Evolutionary conservation across 30 jellyfish, hydroid and myxozoan species (phyloP).

Genomic region (Aurelia aurita complex sp. Pacific): DNA sequence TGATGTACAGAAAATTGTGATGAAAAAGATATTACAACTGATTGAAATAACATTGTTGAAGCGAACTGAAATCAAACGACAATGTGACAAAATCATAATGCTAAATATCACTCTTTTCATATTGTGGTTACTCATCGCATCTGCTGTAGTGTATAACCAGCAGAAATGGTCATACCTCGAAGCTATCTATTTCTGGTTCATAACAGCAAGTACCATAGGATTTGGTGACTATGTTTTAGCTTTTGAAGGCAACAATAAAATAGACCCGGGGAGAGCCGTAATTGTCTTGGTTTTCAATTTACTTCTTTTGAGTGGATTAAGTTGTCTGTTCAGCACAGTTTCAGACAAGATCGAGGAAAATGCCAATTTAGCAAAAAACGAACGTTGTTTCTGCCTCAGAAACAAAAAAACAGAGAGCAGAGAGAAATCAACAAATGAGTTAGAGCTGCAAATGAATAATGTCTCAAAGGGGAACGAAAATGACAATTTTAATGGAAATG

Average conservation of each 20-base stretch:
- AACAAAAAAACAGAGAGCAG: neutral
- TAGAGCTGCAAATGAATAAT: neutral
- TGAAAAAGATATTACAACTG: slow-evolving; percentile 4
- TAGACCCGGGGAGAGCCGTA: slow-evolving; percentile 5
- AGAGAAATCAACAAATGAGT: neutral
- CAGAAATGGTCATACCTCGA: slow-evolving; percentile 34
- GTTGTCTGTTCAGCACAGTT: slow-evolving; percentile 41
- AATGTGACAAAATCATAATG: slow-evolving; percentile 8
- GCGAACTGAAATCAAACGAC: neutral
- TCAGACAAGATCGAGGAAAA: slow-evolving; percentile 29
- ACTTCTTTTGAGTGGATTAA: slow-evolving; percentile 52
- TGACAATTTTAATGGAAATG: too few relatives aligned
- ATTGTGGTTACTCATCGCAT: slow-evolving; percentile 20
- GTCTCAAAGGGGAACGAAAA: neutral
- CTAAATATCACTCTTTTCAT: slow-evolving; percentile 3
- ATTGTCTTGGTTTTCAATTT: neutral
- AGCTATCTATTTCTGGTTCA: slow-evolving; percentile 55
- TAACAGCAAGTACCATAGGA: slow-evolving; percentile 67
- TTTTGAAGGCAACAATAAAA: slow-evolving; percentile 34
- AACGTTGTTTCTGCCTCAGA: slow-evolving; percentile 1
- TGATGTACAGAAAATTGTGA: neutral
- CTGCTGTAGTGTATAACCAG: slow-evolving; percentile 1
- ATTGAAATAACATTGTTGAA: slow-evolving; percentile 42
- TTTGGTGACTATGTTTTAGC: slow-evolving; percentile 63
- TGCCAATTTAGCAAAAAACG: slow-evolving; percentile 5